Base-by-base conservation (phyloP, 2,113 vertebrate genomes). In the Dasyurus viverrinus region DNA sequence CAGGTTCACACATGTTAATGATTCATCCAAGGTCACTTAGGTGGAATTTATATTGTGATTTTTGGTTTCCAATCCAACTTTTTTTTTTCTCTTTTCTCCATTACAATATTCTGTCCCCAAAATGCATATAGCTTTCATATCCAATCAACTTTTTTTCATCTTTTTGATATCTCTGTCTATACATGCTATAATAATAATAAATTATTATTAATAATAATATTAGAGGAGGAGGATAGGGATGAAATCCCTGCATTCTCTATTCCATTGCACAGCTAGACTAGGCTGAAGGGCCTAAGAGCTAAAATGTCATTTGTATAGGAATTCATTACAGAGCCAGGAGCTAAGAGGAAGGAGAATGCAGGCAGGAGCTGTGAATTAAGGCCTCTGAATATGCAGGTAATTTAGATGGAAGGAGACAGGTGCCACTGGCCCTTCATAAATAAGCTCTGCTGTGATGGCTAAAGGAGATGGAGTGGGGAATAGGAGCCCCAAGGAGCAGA, bases 381-480 rank as follows among this genome's bases (percentile, higher is more conserved):
- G 26, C 53, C 7, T 47, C 48, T 55, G 93, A 94, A 94, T n/a
- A 52, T 53, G 84, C 89, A 93, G 92, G 89, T 95, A 55, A 95
- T 95, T 93, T 93, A 93, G 93, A 95, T 52, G 53, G 93, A 94
- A 91, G 91, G 93, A 96, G 93, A 93, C 95, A 54, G 93, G 89
- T 52, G 93, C 54, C 53, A 1, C 76, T 47, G 76, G 94, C 54
- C 27, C 30, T 91, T 89, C 90, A 92, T 92, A 94, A 97, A 95
- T 94, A 95, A 96, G 27, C 0, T 50, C 25, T 22, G 42, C 25
- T 6, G 8, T 3, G 48, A 16, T 19, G 27, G 54, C 26, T 5
- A 5, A 91, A 76, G 36, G 57, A 30, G 30, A 19, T 46, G 42
- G 47, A 60, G 76, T 26, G 0, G 89, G 6, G 19, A 54, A 25